Evolutionary conservation across 2,113 vertebrate species (phyloP).

Genomic region (Marmota flaviventris): DNA sequence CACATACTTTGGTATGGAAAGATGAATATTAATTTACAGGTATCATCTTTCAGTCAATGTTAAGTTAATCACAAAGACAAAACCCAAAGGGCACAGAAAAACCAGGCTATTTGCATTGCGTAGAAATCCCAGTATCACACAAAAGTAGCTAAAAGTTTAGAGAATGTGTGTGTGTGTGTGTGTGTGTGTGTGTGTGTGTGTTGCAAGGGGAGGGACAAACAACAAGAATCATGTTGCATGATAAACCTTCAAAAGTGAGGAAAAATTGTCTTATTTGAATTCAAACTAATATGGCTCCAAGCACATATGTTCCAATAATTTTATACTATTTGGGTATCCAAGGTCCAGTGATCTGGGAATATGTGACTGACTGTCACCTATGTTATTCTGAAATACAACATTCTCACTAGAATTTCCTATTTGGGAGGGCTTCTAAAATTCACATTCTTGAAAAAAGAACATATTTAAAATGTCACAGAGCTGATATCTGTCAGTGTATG

Average conservation of each 20-base stretch:
- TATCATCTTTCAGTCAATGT: background rate
- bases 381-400: background rate
- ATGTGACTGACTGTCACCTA: too few relatives aligned
- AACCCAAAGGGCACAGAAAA: background rate
- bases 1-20: background rate
- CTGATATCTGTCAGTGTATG: background rate
- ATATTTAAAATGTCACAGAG: background rate
- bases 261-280: background rate
- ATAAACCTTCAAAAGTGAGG: background rate
- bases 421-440: background rate
- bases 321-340: background rate
- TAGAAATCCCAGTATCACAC: background rate
- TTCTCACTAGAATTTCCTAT: background rate
- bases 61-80: conserved; percentile 15
- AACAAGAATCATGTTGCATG: background rate
- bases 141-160: background rate
- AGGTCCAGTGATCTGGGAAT: background rate
- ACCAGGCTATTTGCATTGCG: background rate
- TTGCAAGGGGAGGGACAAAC: background rate
- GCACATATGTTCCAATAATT: background rate
- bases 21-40: conserved; percentile 1
- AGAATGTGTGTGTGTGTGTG: too few relatives aligned
- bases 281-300: background rate
- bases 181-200: background rate
- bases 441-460: background rate